These are phyloP conservation scores for Drosophila kepulauana DNA, from an alignment of 1,140 invertebrate species.

Conservation along the genomic window DNA sequence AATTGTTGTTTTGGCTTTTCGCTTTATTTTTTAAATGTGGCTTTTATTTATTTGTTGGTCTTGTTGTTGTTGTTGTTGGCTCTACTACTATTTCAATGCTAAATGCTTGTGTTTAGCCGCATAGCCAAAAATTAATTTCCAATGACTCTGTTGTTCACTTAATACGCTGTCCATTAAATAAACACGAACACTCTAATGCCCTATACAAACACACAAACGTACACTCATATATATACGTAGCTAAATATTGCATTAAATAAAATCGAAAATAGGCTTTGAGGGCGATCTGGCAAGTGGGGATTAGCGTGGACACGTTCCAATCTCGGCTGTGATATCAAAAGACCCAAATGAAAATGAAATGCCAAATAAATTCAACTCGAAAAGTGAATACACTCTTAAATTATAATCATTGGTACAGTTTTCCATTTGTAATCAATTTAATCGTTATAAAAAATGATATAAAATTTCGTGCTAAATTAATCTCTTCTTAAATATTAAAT, in stretches of 20 bases:
- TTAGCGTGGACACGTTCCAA: conserved; percentile 64
- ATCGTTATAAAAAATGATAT: too few relatives aligned
- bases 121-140: conserved; percentile 74
- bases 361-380: not conserved
- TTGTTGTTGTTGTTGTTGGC: conserved; percentile 3
- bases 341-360: conserved; percentile 41
- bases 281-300: conserved; percentile 55
- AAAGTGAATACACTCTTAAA: not conserved
- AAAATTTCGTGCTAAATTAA: too few relatives aligned
- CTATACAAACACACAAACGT: not conserved
- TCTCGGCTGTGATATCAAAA: conserved; percentile 55
- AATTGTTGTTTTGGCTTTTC: conserved; percentile 10
- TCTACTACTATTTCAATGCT: conserved; percentile 21
- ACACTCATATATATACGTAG: too few relatives aligned
- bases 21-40: conserved; percentile 6
- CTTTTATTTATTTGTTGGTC: not conserved
- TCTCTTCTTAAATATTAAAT: conserved; percentile 4
- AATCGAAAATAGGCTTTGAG: conserved; percentile 71
- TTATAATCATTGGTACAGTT: not conserved
- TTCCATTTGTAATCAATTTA: too few relatives aligned
- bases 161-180: conserved; percentile 71
- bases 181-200: conserved; percentile 26
- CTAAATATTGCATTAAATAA: conserved; percentile 69
- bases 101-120: conserved; percentile 50
- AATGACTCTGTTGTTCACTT: conserved; percentile 60